These are phyloP conservation scores for Picathartes gymnocephalus DNA, from an alignment of 2,113 vertebrate species.

Conservation along the genomic window DNA sequence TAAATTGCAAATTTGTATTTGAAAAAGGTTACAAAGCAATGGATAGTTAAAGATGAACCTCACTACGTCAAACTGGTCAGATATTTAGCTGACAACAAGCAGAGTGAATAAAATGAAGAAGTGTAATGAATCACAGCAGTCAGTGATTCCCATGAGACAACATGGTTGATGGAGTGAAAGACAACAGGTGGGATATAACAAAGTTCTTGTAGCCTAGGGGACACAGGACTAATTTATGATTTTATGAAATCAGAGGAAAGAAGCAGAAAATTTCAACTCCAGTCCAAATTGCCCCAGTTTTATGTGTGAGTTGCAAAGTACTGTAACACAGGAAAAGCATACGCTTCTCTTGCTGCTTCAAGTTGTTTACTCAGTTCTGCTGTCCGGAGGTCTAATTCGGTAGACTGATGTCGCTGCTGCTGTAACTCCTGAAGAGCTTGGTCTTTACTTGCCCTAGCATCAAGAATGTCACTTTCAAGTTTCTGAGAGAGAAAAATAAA, in stretches of 20 bases:
- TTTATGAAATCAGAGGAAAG: background rate
- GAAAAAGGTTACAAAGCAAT: background rate
- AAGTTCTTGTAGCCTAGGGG: background rate
- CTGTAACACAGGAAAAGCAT: constrained; percentile 47
- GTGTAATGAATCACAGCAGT: background rate
- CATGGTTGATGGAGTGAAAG: background rate
- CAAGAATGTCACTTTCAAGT: constrained; percentile 81
- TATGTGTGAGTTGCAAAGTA: background rate
- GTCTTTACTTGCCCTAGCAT: constrained; percentile 78
- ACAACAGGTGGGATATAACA: background rate
- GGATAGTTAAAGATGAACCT: background rate
- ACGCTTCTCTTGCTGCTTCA: constrained; percentile 83
- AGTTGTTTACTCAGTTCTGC: constrained; percentile 81
- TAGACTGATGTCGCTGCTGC: constrained; percentile 76
- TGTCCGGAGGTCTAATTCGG: constrained; percentile 75
- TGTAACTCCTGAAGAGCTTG: constrained; percentile 80
- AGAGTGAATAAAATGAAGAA: background rate
- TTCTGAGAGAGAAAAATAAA: constrained; percentile 77
- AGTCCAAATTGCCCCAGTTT: background rate
- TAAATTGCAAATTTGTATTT: background rate
- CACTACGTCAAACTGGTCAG: background rate
- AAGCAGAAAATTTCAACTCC: background rate
- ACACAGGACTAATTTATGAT: background rate
- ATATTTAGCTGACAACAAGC: background rate
- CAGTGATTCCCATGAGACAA: background rate